Evolutionary conservation across 2,888 invertebrate genomes (phyloP).

Genomic region (Zygogramma bicolorata): DNA sequence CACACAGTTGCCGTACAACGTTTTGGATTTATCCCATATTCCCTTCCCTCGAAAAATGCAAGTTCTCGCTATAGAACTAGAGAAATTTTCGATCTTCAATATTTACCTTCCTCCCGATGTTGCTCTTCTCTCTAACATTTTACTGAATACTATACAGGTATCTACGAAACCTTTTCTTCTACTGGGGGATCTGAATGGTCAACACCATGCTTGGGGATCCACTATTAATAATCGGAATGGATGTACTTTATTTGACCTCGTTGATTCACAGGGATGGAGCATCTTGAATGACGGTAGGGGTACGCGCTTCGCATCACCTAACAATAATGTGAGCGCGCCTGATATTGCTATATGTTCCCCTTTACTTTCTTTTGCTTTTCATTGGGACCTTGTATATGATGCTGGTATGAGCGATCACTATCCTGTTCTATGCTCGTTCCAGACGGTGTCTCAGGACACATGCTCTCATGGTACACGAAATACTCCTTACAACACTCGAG

Average conservation of each 20-base stretch:
- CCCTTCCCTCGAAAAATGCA: neutral
- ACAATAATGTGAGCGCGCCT: neutral
- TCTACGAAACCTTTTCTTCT: neutral
- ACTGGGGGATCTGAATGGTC: neutral
- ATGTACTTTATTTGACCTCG: neutral
- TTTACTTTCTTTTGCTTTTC: no score
- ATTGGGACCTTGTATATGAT: neutral
- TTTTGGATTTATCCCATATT: neutral
- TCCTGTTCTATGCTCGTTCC: neutral
- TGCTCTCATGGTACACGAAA: neutral
- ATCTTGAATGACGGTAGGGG: neutral
- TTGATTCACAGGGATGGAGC: neutral
- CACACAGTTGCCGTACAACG: neutral
- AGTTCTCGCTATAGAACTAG: neutral
- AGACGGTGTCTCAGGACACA: neutral
- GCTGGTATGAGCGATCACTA: neutral
- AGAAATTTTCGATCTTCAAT: neutral
- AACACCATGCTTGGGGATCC: neutral
- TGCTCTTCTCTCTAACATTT: neutral
- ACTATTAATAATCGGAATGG: neutral
- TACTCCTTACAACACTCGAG: neutral
- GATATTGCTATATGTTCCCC: neutral
- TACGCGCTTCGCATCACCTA: neutral
- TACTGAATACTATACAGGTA: neutral
- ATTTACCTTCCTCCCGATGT: neutral